Percentiles rank a stretch among this genome's conserved stretches.
Evolutionary conservation across 2,113 vertebrate genomes (phyloP).

Genomic region (Columba livia): DNA sequence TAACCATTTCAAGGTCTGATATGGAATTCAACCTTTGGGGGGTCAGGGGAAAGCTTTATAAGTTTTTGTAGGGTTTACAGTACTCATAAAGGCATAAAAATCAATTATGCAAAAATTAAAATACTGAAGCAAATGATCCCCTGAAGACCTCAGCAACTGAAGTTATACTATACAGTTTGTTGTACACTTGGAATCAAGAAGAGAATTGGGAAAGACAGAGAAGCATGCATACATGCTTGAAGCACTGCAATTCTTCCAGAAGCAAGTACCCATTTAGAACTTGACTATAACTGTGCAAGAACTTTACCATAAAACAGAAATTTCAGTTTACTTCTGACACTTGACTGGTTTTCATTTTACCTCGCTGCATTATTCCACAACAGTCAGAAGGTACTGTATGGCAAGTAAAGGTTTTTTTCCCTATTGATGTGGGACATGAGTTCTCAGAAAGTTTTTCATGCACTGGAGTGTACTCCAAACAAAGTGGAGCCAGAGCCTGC

Average conservation of each 20-base stretch:
- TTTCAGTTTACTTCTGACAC: neutral
- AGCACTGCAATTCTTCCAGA: neutral
- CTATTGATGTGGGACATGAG: neutral
- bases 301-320: neutral
- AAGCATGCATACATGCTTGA: neutral
- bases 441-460: neutral
- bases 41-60: neutral
- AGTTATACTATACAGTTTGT: neutral
- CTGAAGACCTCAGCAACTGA: neutral
- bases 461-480: neutral
- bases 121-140: neutral
- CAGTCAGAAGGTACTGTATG: neutral
- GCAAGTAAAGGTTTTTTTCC: neutral
- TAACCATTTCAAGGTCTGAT: neutral
- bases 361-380: neutral
- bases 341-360: neutral
- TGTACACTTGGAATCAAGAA: neutral
- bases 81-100: neutral
- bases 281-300: neutral
- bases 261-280: neutral
- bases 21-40: neutral
- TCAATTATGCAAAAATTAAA: neutral
- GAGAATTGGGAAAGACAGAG: neutral
- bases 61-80: neutral
- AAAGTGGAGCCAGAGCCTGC: neutral